These are phyloP conservation scores for Manis javanica DNA, from an alignment of 2,797 vertebrate species.

Conservation along the genomic window DNA sequence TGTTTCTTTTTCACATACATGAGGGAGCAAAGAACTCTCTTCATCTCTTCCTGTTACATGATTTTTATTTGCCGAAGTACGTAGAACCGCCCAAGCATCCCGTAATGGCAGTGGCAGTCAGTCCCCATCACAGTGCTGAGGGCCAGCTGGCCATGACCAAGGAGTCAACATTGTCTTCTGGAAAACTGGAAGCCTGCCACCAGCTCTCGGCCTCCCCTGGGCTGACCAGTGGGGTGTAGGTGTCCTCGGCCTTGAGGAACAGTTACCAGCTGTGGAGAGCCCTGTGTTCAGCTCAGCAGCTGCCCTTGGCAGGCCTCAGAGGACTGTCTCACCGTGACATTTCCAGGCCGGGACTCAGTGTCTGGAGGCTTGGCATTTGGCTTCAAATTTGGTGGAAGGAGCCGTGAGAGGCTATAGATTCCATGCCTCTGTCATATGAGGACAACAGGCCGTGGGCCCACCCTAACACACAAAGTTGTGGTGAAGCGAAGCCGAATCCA, in stretches of 20 bases:
- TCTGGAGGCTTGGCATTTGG: neutral
- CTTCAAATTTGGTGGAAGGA: neutral
- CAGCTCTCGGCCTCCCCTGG: neutral
- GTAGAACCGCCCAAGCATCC: neutral
- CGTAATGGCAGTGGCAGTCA: rapidly evolving
- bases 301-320: neutral
- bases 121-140: rapidly evolving
- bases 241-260: neutral
- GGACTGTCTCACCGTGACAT: neutral
- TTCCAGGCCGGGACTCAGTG: neutral
- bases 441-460: neutral
- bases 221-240: neutral
- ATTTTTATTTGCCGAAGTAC: neutral
- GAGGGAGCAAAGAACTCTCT: neutral
- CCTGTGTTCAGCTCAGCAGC: neutral
- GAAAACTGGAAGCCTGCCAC: neutral
- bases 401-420: neutral
- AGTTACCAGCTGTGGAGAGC: neutral
- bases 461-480: neutral
- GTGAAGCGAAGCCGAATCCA: neutral
- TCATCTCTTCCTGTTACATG: neutral
- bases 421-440: neutral
- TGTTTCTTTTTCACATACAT: neutral
- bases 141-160: neutral
- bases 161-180: neutral